Conservation (phyloP, 2,113 vertebrate genomes). For the Neoarius graeffei region DNA sequence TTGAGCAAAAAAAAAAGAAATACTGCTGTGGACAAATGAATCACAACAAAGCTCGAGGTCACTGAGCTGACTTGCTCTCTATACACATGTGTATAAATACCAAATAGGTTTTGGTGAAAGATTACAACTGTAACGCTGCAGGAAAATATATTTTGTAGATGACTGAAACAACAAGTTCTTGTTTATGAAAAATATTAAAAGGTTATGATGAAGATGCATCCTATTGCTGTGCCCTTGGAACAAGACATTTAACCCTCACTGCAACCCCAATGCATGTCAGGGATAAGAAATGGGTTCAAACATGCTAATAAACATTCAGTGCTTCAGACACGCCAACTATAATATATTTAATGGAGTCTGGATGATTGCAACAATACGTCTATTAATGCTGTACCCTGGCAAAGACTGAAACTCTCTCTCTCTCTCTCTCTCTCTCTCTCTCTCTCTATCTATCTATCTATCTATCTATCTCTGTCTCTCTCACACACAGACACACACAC, state of each 20-base stretch:
- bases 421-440: neutral
- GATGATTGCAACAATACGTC: neutral
- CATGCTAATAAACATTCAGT: neutral
- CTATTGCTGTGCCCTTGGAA: neutral
- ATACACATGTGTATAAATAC: neutral
- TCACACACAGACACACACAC: constrained; percentile 38
- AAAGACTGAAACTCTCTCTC: constrained; percentile 20
- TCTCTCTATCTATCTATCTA: neutral
- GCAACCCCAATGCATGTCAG: neutral
- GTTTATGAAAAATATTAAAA: neutral
- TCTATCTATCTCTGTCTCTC: neutral
- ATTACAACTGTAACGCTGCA: neutral
- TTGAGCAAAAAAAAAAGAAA: neutral
- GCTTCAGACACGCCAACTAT: neutral
- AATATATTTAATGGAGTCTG: constrained; percentile 2
- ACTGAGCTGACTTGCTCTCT: neutral
- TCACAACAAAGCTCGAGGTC: neutral
- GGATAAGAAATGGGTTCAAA: neutral
- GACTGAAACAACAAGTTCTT: neutral
- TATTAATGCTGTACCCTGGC: neutral
- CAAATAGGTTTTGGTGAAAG: neutral
- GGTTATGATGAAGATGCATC: neutral
- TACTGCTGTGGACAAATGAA: neutral
- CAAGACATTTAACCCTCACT: neutral
- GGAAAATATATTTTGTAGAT: too few species aligned